Percentiles rank a stretch among this genome's conserved stretches.
phyloP scores from a whole-genome alignment of 2,797 vertebrate species.

The Fringilla coelebs region DNA sequence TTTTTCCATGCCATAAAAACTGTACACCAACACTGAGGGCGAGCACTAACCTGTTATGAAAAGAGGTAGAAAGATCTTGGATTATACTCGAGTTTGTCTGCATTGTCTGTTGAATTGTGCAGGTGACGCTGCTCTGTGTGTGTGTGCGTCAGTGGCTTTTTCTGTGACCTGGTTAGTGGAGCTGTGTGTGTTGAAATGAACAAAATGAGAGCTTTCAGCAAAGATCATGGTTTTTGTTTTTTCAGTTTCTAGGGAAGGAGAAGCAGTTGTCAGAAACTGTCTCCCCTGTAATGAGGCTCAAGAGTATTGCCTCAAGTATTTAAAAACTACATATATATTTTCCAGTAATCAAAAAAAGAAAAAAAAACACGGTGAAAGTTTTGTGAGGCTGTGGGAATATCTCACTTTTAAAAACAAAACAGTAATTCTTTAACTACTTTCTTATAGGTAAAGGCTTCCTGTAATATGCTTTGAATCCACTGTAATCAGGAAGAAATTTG shows the following conservation, averaged over 20 bases:
- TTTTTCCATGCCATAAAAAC: constrained; percentile 85
- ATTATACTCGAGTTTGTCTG: constrained; percentile 77
- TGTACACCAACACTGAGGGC: constrained; percentile 83
- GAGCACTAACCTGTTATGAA: constrained; percentile 84
- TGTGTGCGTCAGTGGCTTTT: constrained; percentile 73
- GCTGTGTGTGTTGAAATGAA: constrained; percentile 65
- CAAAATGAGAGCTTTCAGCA: constrained; percentile 67
- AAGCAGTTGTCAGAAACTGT: constrained; percentile 21
- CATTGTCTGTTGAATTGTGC: constrained; percentile 74
- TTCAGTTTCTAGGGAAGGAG: constrained; percentile 29
- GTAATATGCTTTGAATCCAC: constrained; percentile 51
- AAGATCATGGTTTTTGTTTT: constrained; percentile 70
- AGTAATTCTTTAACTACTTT: constrained; percentile 48
- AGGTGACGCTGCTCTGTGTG: constrained; percentile 68
- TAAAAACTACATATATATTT: not conserved
- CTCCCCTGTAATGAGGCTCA: not conserved
- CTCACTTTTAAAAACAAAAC: constrained; percentile 38
- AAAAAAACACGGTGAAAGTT: not conserved
- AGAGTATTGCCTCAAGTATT: not conserved
- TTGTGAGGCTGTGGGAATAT: constrained; percentile 3
- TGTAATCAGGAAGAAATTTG: constrained; percentile 51
- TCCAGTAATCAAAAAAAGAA: not conserved
- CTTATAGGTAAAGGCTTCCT: constrained; percentile 49
- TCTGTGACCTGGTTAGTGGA: constrained; percentile 73
- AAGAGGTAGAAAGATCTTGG: constrained; percentile 83